Base-by-base conservation (phyloP, 2,888 invertebrate species). In the Meteorus cinctellus region DNA sequence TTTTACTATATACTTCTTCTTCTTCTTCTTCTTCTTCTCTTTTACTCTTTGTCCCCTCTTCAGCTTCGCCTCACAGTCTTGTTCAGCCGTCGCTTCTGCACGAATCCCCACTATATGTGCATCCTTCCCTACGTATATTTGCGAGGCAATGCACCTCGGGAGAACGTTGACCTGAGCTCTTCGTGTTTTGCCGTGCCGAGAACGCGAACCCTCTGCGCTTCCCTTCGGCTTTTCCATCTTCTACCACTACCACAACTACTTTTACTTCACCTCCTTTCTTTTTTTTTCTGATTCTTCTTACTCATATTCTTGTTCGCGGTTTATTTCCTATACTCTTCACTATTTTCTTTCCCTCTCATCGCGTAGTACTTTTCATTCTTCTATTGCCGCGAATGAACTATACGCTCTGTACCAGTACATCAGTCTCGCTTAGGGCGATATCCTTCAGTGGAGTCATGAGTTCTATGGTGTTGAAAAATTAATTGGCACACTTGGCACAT, bases 101-200 rank as follows among this genome's bases (percentile, higher is more conserved):
- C 70, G 74, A 75, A 74, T 72, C 77, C 77, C 75, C 76, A 75
- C 76, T 62, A 70, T 75, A 75, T 75, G 78, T 77, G 72, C 68
- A 81, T 79, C 79, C 77, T 78, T 78, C 77, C 79, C 80, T 51
- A 68, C 59, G 78, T 78, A 74, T 77, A 79, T 77, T 77, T 85
- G 82, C 82, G 83, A 86, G 89, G 88, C 89, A 88, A 87, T 88
- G 89, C 85, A 88, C 89, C 84, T 83, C 85, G 75, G 77, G 80
- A 82, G 88, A 84, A 80, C 88, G 80, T 88, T 88, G 89, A 89
- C 88, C 84, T 85, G 84, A 72, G 72, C 79, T 67, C 74, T 79
- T 79, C 81, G 77, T 78, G 77, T 79, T 79, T 78, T 81, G 76
- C 76, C 77, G 74, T 62, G 62, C 59, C 36, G 66, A 59, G 66